These are phyloP conservation scores for Nasonovia ribisnigri DNA, from an alignment of 2,888 invertebrate genomes.

Conservation along the genomic window DNA sequence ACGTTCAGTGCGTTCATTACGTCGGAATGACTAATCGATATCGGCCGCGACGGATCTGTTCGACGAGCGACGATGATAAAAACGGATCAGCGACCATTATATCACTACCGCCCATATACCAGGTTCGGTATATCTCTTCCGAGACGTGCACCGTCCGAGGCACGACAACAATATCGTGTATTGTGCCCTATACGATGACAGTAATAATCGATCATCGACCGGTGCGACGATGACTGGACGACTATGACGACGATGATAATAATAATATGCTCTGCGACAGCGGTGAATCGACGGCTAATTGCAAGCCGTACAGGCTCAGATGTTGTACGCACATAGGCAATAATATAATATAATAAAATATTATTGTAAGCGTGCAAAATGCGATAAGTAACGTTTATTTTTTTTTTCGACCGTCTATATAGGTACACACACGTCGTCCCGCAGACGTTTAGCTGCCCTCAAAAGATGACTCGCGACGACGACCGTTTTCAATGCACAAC, in stretches of 20 bases:
- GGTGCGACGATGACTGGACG: slow-evolving; percentile 39
- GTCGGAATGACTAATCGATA: background rate
- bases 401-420: background rate
- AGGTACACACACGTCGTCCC: too few species aligned
- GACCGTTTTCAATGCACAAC: background rate
- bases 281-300: slow-evolving; percentile 46
- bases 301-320: background rate
- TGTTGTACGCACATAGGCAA: too few species aligned
- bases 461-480: background rate
- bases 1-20: background rate
- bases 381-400: slow-evolving; percentile 13
- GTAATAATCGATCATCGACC: slow-evolving; percentile 9
- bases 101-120: background rate
- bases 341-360: background rate
- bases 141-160: background rate
- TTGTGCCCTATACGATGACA: background rate
- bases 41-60: background rate
- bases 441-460: background rate
- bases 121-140: background rate
- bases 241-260: background rate
- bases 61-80: background rate
- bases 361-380: background rate
- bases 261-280: background rate
- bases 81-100: background rate
- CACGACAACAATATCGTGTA: background rate